Base-by-base conservation (phyloP, 2,888 invertebrate species). In the Aethes cnicana region DNA sequence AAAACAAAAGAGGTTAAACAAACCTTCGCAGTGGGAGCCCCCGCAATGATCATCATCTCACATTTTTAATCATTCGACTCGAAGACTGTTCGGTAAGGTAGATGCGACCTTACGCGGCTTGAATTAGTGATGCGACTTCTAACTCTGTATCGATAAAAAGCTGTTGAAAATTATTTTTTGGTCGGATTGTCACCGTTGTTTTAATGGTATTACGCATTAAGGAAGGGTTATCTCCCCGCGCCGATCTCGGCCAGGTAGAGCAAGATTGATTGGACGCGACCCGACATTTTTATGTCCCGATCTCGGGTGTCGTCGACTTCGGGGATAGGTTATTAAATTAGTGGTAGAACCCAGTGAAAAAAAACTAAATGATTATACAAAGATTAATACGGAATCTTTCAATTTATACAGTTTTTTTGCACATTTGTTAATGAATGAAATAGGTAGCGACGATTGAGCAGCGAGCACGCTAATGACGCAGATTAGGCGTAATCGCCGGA, bases 101-200 rank as follows among this genome's bases (percentile, higher is more conserved):
- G 81, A 74, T 68, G 62, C 64, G 61, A 80, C 81, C 70, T 64
- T 84, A 64, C 50, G n/a, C 47, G 35, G 18, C 53, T 47, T 43
- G 58, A 26, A 62, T 64, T 81, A 79, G 70, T 63, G 76, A 61
- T 58, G 64, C 55, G 60, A 74, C 56, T 74, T 55, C 47, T 43
- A 25, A 42, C 42, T 18, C 35, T 47, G 53, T 59, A 67, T 68
- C 67, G 74, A 73, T 76, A 74, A 76, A 78, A 77, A 85, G 80
- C 83, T 84, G 85, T 87, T 84, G 82, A 82, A 85, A 83, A 85
- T 80, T 76, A 81, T 83, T 87, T 86, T 87, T 87, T 86, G 82
- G 81, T 84, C 70, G 79, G 80, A 84, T 87, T 88, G 89, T 89
- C 89, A 88, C 88, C 87, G 88, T 88, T 89, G 89, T 87, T 87